Evolutionary conservation across 2,888 invertebrate species (phyloP), one percentile per base, ranked within the genome.

Genomic region (Drosophila mettleri): DNA sequence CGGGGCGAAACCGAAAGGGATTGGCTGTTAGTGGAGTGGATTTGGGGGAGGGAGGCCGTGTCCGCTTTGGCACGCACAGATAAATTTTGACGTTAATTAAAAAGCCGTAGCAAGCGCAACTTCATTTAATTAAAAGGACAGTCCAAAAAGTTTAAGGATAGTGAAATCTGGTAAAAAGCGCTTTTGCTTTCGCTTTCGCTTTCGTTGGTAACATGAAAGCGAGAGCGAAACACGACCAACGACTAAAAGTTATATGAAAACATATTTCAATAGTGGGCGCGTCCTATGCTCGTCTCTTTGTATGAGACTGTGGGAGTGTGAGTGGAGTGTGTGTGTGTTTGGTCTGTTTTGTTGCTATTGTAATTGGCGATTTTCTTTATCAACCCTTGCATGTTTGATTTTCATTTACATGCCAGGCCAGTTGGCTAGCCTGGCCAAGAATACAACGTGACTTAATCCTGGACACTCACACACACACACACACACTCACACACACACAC

Each of bases 341-440:
- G 53, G 20, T 67, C 8, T 64, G 20, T 58, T 49, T 49, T 63
- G 61, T 69, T 59, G 60, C 45, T 78, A 18, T 69, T 74, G 73
- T 80, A 80, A 80, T 81, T 88, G 77, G 89, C 90, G 89, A 90
- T 89, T 90, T 90, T 82, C 83, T 81, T 80, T 89, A 90, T 88
- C 88, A 88, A 87, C 86, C 88, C 89, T 92, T 91, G 91, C 92
- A 91, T 92, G 92, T 92, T 90, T 91, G 90, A 91, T 90, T 92
- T 91, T 90, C 90, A 92, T 92, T 92, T 91, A 89, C 88, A 91
- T 88, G 89, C 80, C 80, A 79, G 78, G 59, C 61, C 61, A 60
- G 57, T 59, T 41, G 59, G 63, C 63, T 59, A 71, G 58, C 72
- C 72, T 61, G 69, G 84, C 82, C 90, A 88, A 76, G 88, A 88